A percentile compares a stretch with the other conserved stretches of the same genome.
These are phyloP conservation scores for Phymatocera aterrima DNA, from an alignment of 2,888 invertebrate genomes.

Conservation along the genomic window DNA sequence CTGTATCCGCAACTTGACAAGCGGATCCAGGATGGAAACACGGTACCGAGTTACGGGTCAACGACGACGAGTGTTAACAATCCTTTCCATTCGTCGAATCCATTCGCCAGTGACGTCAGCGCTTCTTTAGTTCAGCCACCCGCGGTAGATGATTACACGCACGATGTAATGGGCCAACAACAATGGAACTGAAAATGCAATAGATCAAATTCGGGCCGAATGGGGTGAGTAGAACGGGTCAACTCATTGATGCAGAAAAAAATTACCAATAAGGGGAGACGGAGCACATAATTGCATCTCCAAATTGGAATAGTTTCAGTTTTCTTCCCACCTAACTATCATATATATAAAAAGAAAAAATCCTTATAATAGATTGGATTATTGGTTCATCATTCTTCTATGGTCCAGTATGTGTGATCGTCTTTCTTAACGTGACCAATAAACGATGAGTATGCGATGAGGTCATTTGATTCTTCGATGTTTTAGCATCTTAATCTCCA, in stretches of 20 bases:
- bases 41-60: constrained; percentile 69
- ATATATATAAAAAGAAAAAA: no score
- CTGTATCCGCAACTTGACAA: constrained; percentile 61
- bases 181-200: constrained; percentile 55
- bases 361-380: no score
- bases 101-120: constrained; percentile 67
- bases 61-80: constrained; percentile 64
- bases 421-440: no score
- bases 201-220: background rate
- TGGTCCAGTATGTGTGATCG: no score
- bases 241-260: background rate
- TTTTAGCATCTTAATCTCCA: no score
- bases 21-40: constrained; percentile 52
- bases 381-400: no score
- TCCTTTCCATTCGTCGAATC: constrained; percentile 70
- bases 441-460: no score
- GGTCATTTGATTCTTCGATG: no score
- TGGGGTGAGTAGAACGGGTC: constrained; percentile 23
- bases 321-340: background rate
- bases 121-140: constrained; percentile 69
- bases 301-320: background rate
- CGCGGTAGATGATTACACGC: constrained; percentile 76
- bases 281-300: background rate
- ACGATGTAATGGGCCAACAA: constrained; percentile 78
- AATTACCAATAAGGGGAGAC: background rate